Evolutionary conservation across 2,888 invertebrate species (phyloP).

Genomic region (Epiblema foenella): DNA sequence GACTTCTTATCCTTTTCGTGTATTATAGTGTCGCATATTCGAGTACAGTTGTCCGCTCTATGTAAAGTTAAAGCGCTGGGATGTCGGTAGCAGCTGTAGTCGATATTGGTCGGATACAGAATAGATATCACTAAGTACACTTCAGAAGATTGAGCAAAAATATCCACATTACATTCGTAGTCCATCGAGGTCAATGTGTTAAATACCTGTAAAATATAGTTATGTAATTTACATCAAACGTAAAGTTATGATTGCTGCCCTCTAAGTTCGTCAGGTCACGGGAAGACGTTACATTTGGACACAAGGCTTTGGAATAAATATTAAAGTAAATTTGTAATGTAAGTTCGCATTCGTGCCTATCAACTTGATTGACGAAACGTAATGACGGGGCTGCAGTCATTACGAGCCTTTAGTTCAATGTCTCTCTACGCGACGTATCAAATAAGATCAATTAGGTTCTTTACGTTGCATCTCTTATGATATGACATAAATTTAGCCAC

Average conservation of each 20-base stretch:
- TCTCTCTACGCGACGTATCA: too few species aligned
- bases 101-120: constrained; percentile 64
- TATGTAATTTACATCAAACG: too few species aligned
- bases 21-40: constrained; percentile 62
- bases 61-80: constrained; percentile 63
- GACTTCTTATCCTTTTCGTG: constrained; percentile 49
- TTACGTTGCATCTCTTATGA: too few species aligned
- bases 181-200: constrained; percentile 65
- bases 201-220: constrained; percentile 61
- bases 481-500: too few species aligned
- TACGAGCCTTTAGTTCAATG: too few species aligned
- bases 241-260: too few species aligned
- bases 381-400: too few species aligned
- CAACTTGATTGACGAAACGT: not conserved
- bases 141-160: constrained; percentile 56
- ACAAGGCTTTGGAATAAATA: too few species aligned
- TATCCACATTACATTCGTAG: constrained; percentile 70
- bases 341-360: not conserved
- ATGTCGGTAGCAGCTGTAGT: constrained; percentile 62
- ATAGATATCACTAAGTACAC: constrained; percentile 63
- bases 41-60: constrained; percentile 60
- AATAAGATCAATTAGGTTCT: too few species aligned
- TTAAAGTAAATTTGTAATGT: too few species aligned
- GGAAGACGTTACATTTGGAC: too few species aligned
- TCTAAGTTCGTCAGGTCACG: too few species aligned